phyloP scores from a whole-genome alignment of 2,113 vertebrate species.

The Carassius carassius region DNA sequence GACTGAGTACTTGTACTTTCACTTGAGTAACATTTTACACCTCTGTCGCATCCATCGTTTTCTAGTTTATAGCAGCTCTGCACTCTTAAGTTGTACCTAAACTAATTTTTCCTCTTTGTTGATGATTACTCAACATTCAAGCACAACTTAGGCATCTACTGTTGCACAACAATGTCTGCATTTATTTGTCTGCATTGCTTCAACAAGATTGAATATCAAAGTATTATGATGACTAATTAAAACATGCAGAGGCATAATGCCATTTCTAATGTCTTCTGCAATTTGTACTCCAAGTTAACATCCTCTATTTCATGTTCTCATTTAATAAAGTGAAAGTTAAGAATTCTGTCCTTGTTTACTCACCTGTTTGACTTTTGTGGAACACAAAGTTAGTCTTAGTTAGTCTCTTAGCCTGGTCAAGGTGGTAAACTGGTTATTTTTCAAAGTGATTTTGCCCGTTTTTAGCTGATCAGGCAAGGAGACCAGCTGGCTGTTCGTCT shows the following conservation, averaged over 20 bases:
- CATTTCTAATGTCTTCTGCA: slow-evolving; percentile 17
- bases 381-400: neutral
- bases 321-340: neutral
- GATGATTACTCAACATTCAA: slow-evolving; percentile 3
- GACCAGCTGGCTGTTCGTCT: neutral
- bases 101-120: slow-evolving; percentile 6
- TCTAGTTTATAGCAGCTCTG: neutral
- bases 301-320: neutral
- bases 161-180: neutral
- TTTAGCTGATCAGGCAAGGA: neutral
- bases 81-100: neutral
- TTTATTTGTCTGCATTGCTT: slow-evolving; percentile 3
- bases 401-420: neutral
- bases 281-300: slow-evolving; percentile 2
- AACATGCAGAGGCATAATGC: slow-evolving; percentile 55
- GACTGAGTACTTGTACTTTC: too few relatives aligned
- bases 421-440: neutral
- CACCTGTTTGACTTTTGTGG: neutral
- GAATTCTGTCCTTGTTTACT: neutral
- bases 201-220: neutral
- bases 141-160: neutral
- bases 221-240: slow-evolving; percentile 4
- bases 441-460: neutral
- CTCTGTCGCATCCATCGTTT: too few relatives aligned
- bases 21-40: too few relatives aligned